A percentile compares a stretch with the other conserved stretches of the same genome.
Evolutionary conservation across 30 jellyfish, hydroid and myxozoan species (phyloP).

Genomic region (Sanderia malayensis): DNA sequence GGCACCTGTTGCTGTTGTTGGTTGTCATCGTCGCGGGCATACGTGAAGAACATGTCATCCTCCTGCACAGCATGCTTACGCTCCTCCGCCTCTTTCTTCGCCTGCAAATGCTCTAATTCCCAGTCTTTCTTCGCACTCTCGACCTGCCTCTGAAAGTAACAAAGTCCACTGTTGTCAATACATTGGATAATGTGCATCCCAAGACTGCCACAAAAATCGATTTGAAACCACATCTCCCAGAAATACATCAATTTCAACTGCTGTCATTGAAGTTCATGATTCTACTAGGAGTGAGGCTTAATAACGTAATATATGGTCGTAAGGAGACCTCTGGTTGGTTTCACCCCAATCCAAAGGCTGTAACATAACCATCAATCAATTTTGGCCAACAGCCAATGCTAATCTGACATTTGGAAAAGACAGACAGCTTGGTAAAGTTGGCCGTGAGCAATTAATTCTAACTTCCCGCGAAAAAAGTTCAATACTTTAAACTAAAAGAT

Average conservation of each 20-base stretch:
- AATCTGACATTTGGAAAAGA: conserved; percentile 14
- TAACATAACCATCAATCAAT: conserved; percentile 22
- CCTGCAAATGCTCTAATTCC: conserved; percentile 96
- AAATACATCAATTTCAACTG: too few species aligned
- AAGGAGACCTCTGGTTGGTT: conserved; percentile 45
- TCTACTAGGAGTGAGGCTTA: too few species aligned
- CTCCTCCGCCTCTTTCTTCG: conserved; percentile 96
- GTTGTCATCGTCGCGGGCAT: conserved; percentile 78
- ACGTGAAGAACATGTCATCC: conserved; percentile 97
- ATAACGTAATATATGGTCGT: conserved; percentile 8
- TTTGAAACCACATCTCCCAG: too few species aligned
- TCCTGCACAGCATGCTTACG: conserved; percentile 92
- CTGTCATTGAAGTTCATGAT: too few species aligned
- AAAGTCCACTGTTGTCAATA: too few species aligned
- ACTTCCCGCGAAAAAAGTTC: too few species aligned
- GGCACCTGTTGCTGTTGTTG: conserved; percentile 95
- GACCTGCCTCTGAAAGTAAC: conserved; percentile 45
- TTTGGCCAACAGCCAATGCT: conserved; percentile 57
- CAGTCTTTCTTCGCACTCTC: conserved; percentile 92
- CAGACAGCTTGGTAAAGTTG: conserved; percentile 57
- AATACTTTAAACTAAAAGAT: too few species aligned
- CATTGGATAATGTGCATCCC: too few species aligned
- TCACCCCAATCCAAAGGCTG: conserved; percentile 44
- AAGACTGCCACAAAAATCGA: too few species aligned
- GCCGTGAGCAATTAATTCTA: conserved; percentile 36